Conservation (phyloP, 1,140 invertebrate genomes). For the Archivesica marissinica region DNA sequence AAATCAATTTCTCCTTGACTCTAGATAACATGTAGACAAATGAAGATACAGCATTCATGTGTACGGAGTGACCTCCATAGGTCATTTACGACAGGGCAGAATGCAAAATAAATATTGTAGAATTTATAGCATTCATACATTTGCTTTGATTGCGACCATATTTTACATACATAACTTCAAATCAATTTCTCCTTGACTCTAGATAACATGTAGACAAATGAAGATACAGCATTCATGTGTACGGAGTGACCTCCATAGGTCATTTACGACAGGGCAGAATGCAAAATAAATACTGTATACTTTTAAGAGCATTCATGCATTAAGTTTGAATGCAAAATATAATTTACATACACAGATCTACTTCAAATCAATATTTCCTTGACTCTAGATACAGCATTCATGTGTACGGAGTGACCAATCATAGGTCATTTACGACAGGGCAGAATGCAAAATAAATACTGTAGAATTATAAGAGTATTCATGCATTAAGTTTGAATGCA, state of each 20-base stretch:
- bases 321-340: no score
- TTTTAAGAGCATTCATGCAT: background rate
- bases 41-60: conserved; percentile 15
- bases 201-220: no score
- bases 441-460: conserved; percentile 40
- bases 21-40: background rate
- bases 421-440: conserved; percentile 17
- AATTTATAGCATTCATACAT: conserved; percentile 48
- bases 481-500: no score
- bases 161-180: background rate
- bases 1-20: no score
- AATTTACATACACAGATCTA: no score
- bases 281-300: background rate
- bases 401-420: conserved; percentile 6
- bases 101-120: conserved; percentile 21
- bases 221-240: no score
- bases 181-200: no score
- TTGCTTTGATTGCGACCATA: no score
- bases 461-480: no score
- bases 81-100: conserved; percentile 30
- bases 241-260: no score
- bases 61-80: conserved; percentile 1
- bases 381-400: conserved; percentile 39
- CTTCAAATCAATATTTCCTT: no score
- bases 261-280: no score